Evolutionary conservation across 2,888 invertebrate genomes (phyloP), one percentile per base, ranked within the genome.

Genomic region (Rotaria magnacalcarata): DNA sequence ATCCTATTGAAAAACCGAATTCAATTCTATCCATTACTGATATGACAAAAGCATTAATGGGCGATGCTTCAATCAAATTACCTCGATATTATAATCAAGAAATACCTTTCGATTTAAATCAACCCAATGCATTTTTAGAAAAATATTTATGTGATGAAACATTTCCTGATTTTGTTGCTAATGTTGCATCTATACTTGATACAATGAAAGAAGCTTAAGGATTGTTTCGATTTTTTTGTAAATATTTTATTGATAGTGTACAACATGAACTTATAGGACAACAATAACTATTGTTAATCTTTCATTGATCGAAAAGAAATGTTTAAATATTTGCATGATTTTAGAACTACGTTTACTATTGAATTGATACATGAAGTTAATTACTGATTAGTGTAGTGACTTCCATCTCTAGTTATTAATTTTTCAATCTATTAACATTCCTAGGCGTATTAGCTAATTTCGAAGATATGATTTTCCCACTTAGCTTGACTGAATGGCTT

Each of bases 141-240:
- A 67, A 67, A 67, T 67, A 67, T 67, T 34, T 67, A 34, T 67
- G 34, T 67, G 67, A 67, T 67, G 67, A 67, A 67, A 67, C 67
- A 67, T 67, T 67, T 67, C 67, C 67, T 34, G 67, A 67, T 67
- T 67, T 67, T 19, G 67, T 67, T 34, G 67, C 67, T 67, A 67
- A 34, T 19, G 41, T 67, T 67, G 67, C 67, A 19, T 34, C 67
- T 14, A 34, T 67, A 67, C 67, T 67, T 34, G 67, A 67, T 19
- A 34, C 67, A 7, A 67, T 67, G 67, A 67, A 67, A 67, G 34
- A 67, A 6, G 34, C 3, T 41, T 19, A 34, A 19, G 34, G 34
- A 14, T 34, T 34, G 1, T 34, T 0, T 67, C 5, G 27, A 10
- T 27, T 34, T 67, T 67, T 10, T 67, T 67, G 34, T 34, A 16